Evolutionary conservation across 1,140 invertebrate species (phyloP).

Genomic region (Heliconius nattereri): DNA sequence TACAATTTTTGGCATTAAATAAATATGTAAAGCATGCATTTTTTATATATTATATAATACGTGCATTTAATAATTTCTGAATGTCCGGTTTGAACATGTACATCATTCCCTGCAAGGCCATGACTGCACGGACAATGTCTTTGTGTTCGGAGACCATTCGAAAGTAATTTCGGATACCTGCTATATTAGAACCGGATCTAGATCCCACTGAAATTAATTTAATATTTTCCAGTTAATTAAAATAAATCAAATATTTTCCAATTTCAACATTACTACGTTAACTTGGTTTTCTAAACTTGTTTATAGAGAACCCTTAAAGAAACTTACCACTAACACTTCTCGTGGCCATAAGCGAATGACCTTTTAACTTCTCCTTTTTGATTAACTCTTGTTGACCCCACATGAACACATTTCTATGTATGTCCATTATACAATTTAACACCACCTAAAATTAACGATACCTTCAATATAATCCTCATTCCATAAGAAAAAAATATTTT

Average conservation of each 20-base stretch:
- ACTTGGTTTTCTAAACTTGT: too few relatives aligned
- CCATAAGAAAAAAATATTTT: background rate
- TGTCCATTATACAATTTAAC: constrained; percentile 82
- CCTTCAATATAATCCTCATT: background rate
- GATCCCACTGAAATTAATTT: constrained; percentile 45
- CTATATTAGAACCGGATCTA: constrained; percentile 59
- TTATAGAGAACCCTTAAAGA: too few relatives aligned
- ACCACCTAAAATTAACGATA: constrained; percentile 56
- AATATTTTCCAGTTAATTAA: background rate
- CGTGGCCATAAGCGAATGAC: constrained; percentile 43
- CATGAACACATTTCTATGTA: constrained; percentile 84
- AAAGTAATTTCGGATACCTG: constrained; percentile 84
- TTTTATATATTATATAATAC: constrained; percentile 15
- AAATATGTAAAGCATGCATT: background rate
- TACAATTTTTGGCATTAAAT: too few relatives aligned
- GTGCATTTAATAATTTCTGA: constrained; percentile 78
- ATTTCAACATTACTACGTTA: too few relatives aligned
- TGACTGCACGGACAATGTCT: constrained; percentile 87
- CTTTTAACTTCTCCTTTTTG: constrained; percentile 51
- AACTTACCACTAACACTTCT: constrained; percentile 35
- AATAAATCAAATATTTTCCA: background rate
- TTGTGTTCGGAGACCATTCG: constrained; percentile 90
- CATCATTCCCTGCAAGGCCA: constrained; percentile 87
- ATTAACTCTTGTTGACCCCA: constrained; percentile 85
- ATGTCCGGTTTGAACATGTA: constrained; percentile 85